These are phyloP conservation scores for Bufo gargarizans DNA, from an alignment of 2,113 vertebrate species.

Conservation along the genomic window DNA sequence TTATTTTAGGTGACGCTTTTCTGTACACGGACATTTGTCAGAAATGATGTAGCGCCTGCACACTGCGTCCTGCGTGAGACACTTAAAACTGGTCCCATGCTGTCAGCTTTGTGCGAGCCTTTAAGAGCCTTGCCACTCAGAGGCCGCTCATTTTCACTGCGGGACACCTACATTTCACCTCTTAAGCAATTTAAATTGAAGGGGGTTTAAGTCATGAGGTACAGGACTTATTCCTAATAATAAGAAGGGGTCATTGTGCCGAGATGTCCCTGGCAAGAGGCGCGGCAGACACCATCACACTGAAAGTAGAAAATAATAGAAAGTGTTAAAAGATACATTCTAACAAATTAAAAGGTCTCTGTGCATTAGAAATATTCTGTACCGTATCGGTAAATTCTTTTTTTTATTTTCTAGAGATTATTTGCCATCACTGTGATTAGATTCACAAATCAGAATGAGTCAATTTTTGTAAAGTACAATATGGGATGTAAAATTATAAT, in stretches of 20 bases:
- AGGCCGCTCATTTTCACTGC: constrained; percentile 66
- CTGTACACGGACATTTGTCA: constrained; percentile 3
- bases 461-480: too few species aligned
- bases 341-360: too few species aligned
- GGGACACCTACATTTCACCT: constrained; percentile 63
- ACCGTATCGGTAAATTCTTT: too few species aligned
- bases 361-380: too few species aligned
- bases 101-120: constrained; percentile 53
- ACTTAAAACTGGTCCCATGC: constrained; percentile 27
- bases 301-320: not conserved
- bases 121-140: constrained; percentile 63
- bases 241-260: constrained; percentile 19
- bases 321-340: not conserved
- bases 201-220: constrained; percentile 61
- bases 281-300: not conserved
- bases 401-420: too few species aligned
- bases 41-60: not conserved
- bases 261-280: not conserved
- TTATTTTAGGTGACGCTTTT: constrained; percentile 26
- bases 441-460: too few species aligned
- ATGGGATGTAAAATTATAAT: too few species aligned
- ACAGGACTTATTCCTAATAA: not conserved
- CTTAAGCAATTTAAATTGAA: constrained; percentile 68
- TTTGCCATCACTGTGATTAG: too few species aligned
- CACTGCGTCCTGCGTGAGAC: not conserved